Base-by-base conservation (phyloP, 2,797 vertebrate genomes). In the Cossypha caffra region DNA sequence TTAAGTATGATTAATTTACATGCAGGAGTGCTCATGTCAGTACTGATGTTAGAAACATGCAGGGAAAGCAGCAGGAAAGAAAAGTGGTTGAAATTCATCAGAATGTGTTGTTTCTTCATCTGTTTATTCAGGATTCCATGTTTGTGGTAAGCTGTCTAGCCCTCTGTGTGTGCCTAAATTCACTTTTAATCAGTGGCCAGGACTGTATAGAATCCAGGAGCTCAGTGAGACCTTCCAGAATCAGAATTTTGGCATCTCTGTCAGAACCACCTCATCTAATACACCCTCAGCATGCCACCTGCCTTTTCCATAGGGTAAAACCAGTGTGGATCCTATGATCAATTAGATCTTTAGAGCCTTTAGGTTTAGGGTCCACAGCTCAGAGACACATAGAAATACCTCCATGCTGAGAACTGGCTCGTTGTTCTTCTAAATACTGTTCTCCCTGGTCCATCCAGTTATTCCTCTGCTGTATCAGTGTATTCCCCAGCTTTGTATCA, bases 1-100 rank as follows among this genome's bases (percentile, higher is more conserved):
- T 37, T n/a, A 40, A 38, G 3, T 64, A 33, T 42, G 20, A 86
- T 58, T 55, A 63, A 59, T 71, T 88, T 71, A 38, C 31, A 40
- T 42, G 26, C 13, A 9, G 51, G 11, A 57, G 11, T 57, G 35
- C 10, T 33, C 4, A 0, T 37, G 13, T 52, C 4, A 1, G 15
- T 61, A 45, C 9, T 52, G 26, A 12, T 54, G 19, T 1, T 68
- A 35, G 10, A 63, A 58, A 55, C 9, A 13, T 7, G 4, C 5
- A 52, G 20, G 8, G 13, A 62, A 58, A 77, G 25, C 26, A 48
- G 37, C 11, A 71, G 48, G 29, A 77, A 48, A 48, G 23, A 89
- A 13, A 3, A 63, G n/a, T 40, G 28, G 6, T 16, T 66, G 23
- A 89, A 82, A 74, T 82, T 26, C 45, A 28, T 20, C 47, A 45